Evolutionary conservation across 2,113 vertebrate genomes (phyloP), one percentile per base, ranked within the genome.

Genomic region (Physeter macrocephalus): DNA sequence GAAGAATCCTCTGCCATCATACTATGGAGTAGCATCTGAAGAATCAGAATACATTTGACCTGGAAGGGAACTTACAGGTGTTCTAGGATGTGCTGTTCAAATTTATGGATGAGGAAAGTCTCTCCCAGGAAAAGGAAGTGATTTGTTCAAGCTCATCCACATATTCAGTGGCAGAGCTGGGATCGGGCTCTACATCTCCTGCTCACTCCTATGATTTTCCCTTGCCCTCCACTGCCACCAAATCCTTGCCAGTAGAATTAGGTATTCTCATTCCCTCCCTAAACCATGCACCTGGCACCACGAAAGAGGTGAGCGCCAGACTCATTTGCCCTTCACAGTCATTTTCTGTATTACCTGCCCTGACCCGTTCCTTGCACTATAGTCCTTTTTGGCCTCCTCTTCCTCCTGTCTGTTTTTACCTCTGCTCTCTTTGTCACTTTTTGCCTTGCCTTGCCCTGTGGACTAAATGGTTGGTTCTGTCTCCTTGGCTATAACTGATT

Each of bases 321-420:
- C 29, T 77, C 85, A 39, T 41, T 31, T 36, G 31, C 41, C 39
- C 21, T 57, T 84, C 34, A 31, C 20, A 46, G 15, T 39, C 62
- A 20, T 72, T 29, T 29, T 62, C 10, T 91, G 21, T 23, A 4
- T 39, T 27, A 13, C 34, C 59, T 89, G 15, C 31, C 21, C 20
- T 72, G 36, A 62, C 10, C 67, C 5, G 11, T 34, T 52, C n/a
- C 46, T 62, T n/a, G 3, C 3, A 34, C 8, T 5, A 0, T 6
- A 34, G 75, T n/a, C 36, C 43, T 57, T 91, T 23, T 31, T 1
- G n/a, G 29, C 14, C 31, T 61, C 72, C n/a, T 34, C n/a, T 67
- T 78, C 89, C 14, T 54, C 23, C 66, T 9, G 2, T n/a, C 31
- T 74, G 49, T 46, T 78, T 75, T 81, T 46, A 21, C 54, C 9